Evolutionary conservation across 2,797 vertebrate species (phyloP).

Genomic region (Anas georgica): DNA sequence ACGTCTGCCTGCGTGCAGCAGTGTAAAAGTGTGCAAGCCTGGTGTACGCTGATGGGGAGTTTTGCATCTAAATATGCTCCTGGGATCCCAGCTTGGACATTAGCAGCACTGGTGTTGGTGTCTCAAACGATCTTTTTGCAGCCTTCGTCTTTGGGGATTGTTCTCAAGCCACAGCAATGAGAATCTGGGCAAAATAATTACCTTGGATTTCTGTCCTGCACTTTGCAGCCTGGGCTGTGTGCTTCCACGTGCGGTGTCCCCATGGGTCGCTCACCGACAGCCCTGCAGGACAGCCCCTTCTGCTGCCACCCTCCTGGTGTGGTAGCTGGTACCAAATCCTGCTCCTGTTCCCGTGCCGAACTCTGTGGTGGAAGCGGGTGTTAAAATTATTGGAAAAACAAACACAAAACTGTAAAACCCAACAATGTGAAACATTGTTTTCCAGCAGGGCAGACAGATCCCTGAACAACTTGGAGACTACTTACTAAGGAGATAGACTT

Average conservation of each 20-base stretch:
- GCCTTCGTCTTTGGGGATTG: background rate
- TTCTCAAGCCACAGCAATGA: background rate
- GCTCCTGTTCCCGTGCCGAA: background rate
- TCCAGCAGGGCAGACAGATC: background rate
- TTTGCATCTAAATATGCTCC: background rate
- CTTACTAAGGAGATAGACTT: background rate
- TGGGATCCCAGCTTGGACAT: background rate
- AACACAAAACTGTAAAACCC: background rate
- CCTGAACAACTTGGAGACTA: background rate
- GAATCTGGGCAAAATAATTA: background rate
- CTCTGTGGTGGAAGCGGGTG: background rate
- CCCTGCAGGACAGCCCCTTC: accelerated
- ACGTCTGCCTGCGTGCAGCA: background rate
- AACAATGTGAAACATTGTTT: background rate
- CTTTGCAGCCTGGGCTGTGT: background rate
- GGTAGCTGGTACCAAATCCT: background rate
- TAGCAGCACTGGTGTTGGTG: background rate
- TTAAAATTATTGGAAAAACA: background rate
- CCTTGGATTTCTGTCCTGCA: background rate
- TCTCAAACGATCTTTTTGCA: background rate
- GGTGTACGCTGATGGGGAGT: background rate
- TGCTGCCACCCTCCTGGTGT: background rate
- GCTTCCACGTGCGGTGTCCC: background rate
- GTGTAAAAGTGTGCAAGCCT: background rate
- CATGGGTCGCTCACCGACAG: background rate